Evolutionary conservation across 2,113 vertebrate genomes (phyloP), one percentile per base, ranked within the genome.

Genomic region (Coryphaenoides rupestris): DNA sequence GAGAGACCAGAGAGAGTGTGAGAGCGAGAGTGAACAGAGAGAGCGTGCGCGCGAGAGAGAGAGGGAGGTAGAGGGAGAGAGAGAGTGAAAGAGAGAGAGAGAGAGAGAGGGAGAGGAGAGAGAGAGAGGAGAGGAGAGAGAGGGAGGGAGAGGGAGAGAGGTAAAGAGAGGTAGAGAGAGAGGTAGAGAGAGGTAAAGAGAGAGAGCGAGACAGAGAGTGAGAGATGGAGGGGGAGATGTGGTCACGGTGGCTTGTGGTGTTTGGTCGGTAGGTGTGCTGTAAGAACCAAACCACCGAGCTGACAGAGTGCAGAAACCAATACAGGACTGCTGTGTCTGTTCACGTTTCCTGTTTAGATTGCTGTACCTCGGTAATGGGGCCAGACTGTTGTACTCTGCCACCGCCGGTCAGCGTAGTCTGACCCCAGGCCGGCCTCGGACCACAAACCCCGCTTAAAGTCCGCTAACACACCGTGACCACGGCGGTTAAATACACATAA

Each of bases 221-320:
- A 61, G 71, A 80, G 73, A 82, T 82, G 79, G 75, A 78, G 50
- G 75, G 76, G 50, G 78, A 74, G 66, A 73, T 86, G 85, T 77
- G 87, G 84, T 87, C 53, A n/a, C n/a, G 72, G 76, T 64, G 74
- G 85, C 78, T 80, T 75, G 68, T 12, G 49, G 69, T 73, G 66
- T 63, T 76, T 68, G 66, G 16, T 75, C 85, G 83, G 16, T 75
- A 87, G 83, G 85, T 85, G 81, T 77, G 79, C 70, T 73, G 70
- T 78, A 66, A 79, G 63, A 71, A n/a, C 19, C 53, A 78, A 84
- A 79, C 76, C 76, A 49, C 76, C 73, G 70, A 47, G 19, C 53
- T 62, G 67, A 62, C 76, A 75, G 22, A 6, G 33, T n/a, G 75
- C 52, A 72, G 61, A 73, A 76, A 76, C 69, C 60, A 76, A 59